Percentiles rank a stretch among this genome's conserved stretches.
Conservation (phyloP, 2,797 vertebrate genomes). For the Graptemys geographica region DNA sequence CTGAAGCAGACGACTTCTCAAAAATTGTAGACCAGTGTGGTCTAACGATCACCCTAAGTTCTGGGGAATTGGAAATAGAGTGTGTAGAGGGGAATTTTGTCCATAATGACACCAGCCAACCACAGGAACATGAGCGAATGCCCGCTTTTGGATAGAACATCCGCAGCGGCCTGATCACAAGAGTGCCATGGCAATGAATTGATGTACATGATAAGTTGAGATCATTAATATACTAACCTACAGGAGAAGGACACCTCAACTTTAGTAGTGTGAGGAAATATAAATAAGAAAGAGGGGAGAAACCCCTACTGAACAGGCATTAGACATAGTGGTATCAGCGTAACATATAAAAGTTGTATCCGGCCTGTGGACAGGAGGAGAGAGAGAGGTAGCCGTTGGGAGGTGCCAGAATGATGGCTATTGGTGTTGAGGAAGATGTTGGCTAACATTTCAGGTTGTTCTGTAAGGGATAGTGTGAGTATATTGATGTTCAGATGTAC, state of each 20-base stretch:
- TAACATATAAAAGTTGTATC: not conserved
- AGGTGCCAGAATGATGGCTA: not conserved
- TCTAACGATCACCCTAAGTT: not conserved
- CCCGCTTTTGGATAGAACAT: not conserved
- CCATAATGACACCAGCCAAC: not conserved
- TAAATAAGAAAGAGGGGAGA: not conserved
- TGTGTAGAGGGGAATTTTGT: not conserved
- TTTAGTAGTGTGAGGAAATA: not conserved
- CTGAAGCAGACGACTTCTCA: too few relatives aligned
- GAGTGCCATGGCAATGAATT: not conserved
- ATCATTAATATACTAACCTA: not conserved
- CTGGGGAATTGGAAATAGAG: not conserved
- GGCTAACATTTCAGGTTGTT: not conserved
- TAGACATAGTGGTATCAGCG: not conserved
- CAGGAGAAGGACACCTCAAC: not conserved
- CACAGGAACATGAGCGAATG: not conserved
- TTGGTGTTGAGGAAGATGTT: not conserved
- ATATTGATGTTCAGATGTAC: not conserved
- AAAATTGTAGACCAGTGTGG: not conserved
- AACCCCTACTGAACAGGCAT: not conserved
- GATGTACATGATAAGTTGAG: not conserved
- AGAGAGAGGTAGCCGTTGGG: not conserved
- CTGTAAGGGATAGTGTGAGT: not conserved
- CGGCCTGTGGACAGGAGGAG: not conserved
- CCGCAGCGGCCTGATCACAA: not conserved